These are phyloP conservation scores for Eupithecia subfuscata DNA, from an alignment of 2,888 invertebrate genomes.

Conservation along the genomic window DNA sequence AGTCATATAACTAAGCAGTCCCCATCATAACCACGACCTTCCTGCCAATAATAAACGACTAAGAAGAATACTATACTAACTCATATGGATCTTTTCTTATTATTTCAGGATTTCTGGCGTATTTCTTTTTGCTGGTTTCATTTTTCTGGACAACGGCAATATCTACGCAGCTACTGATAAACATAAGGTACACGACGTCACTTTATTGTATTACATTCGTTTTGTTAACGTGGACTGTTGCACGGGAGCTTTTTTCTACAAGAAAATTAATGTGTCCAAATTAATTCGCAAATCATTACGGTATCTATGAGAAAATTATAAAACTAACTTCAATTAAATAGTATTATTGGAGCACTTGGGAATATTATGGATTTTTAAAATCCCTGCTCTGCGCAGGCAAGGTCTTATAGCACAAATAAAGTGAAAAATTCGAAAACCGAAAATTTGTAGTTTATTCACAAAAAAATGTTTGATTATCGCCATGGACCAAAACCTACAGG, in stretches of 20 bases:
- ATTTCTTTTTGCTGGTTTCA: constrained; percentile 83
- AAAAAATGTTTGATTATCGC: too few species aligned
- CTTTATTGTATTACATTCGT: not conserved
- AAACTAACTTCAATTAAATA: too few species aligned
- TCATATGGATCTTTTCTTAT: constrained; percentile 5
- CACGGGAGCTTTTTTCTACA: not conserved
- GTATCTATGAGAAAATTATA: not conserved
- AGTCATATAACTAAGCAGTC: too few species aligned
- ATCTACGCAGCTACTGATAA: constrained; percentile 86
- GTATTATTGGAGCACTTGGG: too few species aligned
- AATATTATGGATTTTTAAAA: too few species aligned
- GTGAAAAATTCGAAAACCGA: too few species aligned
- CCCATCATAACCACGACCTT: too few species aligned
- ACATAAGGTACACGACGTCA: constrained; percentile 78
- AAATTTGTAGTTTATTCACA: too few species aligned
- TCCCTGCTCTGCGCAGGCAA: too few species aligned
- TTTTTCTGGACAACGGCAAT: constrained; percentile 88
- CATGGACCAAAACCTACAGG: too few species aligned
- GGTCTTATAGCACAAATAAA: too few species aligned
- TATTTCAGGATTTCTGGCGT: constrained; percentile 80
- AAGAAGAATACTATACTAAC: not conserved
- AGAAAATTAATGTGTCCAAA: not conserved
- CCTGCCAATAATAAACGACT: not conserved
- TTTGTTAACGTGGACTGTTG: not conserved
- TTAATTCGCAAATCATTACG: not conserved